Percentiles rank a stretch among this genome's conserved stretches.
phyloP scores from a whole-genome alignment of 2,888 invertebrate genomes.

The Julus scandinavius region DNA sequence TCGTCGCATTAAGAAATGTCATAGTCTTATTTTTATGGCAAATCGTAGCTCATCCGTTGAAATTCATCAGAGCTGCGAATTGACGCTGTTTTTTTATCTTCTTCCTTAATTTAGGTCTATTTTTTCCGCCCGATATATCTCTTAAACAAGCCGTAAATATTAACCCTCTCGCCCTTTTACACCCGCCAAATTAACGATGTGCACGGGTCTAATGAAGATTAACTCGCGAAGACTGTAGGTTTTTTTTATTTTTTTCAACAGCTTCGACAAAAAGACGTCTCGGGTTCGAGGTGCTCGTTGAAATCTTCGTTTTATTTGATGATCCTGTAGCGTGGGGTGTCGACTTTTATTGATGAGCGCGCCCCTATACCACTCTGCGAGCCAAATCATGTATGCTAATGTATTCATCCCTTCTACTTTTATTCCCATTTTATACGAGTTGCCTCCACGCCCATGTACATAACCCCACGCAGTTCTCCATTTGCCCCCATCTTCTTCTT shows the following conservation, averaged over 20 bases:
- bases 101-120: background rate
- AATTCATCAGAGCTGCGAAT: background rate
- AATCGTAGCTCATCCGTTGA: constrained; percentile 27
- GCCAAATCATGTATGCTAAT: constrained; percentile 47
- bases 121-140: background rate
- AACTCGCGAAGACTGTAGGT: background rate
- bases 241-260: background rate
- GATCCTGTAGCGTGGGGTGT: constrained; percentile 33
- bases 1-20: background rate
- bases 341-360: constrained; percentile 33
- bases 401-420: constrained; percentile 44
- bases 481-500: constrained; percentile 47
- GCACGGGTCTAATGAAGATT: constrained; percentile 33
- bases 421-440: constrained; percentile 33
- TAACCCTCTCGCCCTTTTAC: constrained; percentile 24
- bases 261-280: background rate
- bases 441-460: constrained; percentile 31
- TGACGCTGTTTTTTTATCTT: too few species aligned
- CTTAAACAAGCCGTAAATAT: constrained; percentile 33
- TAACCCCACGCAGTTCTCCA: constrained; percentile 11
- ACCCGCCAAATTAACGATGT: constrained; percentile 33
- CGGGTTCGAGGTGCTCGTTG: too few species aligned
- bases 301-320: constrained; percentile 25
- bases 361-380: background rate
- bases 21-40: background rate